Base-by-base conservation (phyloP, 2,888 invertebrate species). In the Synanthedon vespiformis region DNA sequence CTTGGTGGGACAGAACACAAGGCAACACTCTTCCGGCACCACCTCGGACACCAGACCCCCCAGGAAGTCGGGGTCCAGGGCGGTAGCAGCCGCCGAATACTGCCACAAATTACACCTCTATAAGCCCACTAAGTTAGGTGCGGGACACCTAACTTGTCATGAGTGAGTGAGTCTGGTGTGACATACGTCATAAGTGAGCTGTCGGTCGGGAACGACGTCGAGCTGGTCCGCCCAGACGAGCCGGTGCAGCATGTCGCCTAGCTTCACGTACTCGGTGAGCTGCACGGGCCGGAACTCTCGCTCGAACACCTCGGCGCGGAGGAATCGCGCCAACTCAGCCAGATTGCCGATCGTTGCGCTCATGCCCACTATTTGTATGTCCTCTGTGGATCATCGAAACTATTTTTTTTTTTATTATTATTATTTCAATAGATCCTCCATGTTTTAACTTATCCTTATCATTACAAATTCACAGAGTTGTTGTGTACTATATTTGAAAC, bases 321-420 rank as follows among this genome's bases (percentile, higher is more conserved):
- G 84, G 78, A 97, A 99, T 52, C 75, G 67, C 1, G 93, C 91
- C 48, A 99, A 70, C 68, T 98, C 95, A 0, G 89, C 74, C 52
- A 98, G 84, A 81, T 99, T 98, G 54, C 95, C 97, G 62, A 99
- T 94, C 0, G 99, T 99, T 0, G 99, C 99, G 77, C 97, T 97
- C 97, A 99, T 98, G 18, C 97, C 98, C 14, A 99, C 90, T 54
- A 99, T 92, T 74, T 97, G 97, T 55, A 95, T 92, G 55, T 70
- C 71, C 53, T 76, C 83, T 85, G 63, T 0, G 3, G 40, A 51
- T 14, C 18, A 49, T 49, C 48, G 10, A 16, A 4, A n/a, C 4
- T 22, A 6, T 40, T 40, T 40, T 1, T 13, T 27, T 40, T 40
- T 40, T n/a, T 18, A n/a, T n/a, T n/a, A n/a, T 18, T 18, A 18